Conservation (phyloP, 2,113 vertebrate species). For the Ceyx melanurus region DNA sequence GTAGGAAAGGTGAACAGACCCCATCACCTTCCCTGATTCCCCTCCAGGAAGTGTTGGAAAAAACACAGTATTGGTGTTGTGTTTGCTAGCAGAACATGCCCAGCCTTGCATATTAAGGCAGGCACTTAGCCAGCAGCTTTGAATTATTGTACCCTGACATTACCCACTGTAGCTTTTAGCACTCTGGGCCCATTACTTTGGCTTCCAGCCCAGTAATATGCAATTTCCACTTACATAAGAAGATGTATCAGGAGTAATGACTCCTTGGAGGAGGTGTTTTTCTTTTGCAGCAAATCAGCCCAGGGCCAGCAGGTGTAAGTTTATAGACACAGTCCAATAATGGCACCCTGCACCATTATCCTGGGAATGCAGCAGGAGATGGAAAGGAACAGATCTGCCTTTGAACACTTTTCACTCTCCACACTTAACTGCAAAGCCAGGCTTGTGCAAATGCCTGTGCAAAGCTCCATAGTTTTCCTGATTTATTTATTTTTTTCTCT, state of each 20-base stretch:
- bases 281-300: slow-evolving; percentile 50
- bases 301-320: slow-evolving; percentile 60
- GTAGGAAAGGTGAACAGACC: slow-evolving; percentile 7
- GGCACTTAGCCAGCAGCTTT: slow-evolving; percentile 57
- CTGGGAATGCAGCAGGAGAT: neutral
- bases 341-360: slow-evolving; percentile 11
- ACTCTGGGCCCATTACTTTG: slow-evolving; percentile 66
- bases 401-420: neutral
- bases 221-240: slow-evolving; percentile 68
- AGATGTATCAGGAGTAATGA: slow-evolving; percentile 63
- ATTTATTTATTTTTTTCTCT: neutral
- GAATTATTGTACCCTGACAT: slow-evolving; percentile 68
- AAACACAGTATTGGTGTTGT: slow-evolving; percentile 39
- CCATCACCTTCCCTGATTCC: neutral
- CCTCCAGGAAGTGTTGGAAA: slow-evolving; percentile 20
- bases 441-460: neutral
- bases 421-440: neutral
- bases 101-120: slow-evolving; percentile 58
- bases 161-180: slow-evolving; percentile 66
- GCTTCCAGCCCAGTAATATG: slow-evolving; percentile 65
- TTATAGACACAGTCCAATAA: slow-evolving; percentile 3
- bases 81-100: slow-evolving; percentile 61
- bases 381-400: neutral
- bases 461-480: neutral
- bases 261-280: slow-evolving; percentile 59